Percentiles rank a stretch among this genome's conserved stretches.
Evolutionary conservation across 2,113 vertebrate genomes (phyloP).

Genomic region (Campylorhamphus procurvoides): DNA sequence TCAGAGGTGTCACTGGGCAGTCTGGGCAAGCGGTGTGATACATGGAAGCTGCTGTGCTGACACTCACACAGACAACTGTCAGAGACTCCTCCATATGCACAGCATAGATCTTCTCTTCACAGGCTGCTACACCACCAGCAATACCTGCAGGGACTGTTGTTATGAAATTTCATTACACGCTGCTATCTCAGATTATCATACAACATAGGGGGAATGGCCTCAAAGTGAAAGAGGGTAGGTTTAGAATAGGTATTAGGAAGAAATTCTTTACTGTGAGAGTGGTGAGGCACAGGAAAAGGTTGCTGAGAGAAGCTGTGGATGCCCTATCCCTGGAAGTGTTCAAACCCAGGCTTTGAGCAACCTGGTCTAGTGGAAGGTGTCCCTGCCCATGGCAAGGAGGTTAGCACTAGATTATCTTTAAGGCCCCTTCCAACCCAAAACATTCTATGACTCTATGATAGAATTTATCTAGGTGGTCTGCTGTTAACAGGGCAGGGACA

Average conservation of each 20-base stretch:
- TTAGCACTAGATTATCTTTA: neutral
- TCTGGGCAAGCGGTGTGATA: neutral
- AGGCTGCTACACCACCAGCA: neutral
- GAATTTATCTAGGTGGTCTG: neutral
- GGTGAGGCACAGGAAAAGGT: neutral
- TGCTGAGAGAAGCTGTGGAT: neutral
- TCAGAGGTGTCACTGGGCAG: rapidly evolving
- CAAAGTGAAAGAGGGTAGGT: neutral
- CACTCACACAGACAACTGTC: neutral
- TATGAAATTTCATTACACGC: neutral
- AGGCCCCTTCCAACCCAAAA: neutral
- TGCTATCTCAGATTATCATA: neutral
- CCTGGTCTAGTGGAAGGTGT: neutral
- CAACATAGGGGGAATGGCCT: rapidly evolving
- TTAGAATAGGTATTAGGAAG: neutral
- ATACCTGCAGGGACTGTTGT: neutral
- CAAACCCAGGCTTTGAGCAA: neutral
- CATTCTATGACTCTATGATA: neutral
- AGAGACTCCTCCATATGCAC: neutral
- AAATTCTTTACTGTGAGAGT: neutral
- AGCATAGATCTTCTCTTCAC: neutral
- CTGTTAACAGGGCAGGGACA: neutral
- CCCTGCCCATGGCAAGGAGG: neutral
- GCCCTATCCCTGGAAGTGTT: neutral
- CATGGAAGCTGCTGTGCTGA: neutral